Percentiles rank a stretch among this genome's conserved stretches.
Evolutionary conservation across 2,113 vertebrate genomes (phyloP).

Genomic region (Alexandromys fortis): DNA sequence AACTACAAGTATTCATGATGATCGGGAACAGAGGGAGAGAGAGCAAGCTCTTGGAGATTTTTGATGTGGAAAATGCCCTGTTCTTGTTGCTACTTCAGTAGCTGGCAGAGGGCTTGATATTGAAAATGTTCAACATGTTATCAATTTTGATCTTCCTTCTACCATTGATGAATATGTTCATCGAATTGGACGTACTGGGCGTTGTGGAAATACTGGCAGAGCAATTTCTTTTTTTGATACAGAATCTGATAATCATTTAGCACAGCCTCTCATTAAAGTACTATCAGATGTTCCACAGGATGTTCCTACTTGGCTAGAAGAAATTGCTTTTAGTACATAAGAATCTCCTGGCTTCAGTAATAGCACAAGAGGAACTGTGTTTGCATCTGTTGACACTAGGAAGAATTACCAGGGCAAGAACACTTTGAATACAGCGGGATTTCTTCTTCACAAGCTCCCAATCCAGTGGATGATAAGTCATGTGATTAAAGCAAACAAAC

Average conservation of each 20-base stretch:
- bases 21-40: constrained; percentile 93
- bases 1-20: constrained; percentile 96
- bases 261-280: constrained; percentile 89
- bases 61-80: constrained; percentile 90
- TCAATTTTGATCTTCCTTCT: constrained; percentile 95
- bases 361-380: constrained; percentile 74
- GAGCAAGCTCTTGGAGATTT: constrained; percentile 93
- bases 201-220: constrained; percentile 94
- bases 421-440: constrained; percentile 49
- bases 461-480: constrained; percentile 79
- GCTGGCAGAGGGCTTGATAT: constrained; percentile 96
- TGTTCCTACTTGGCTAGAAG: constrained; percentile 94
- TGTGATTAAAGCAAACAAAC: constrained; percentile 83
- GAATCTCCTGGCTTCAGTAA: constrained; percentile 72
- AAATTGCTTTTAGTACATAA: constrained; percentile 86
- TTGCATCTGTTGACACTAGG: constrained; percentile 86
- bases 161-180: constrained; percentile 96
- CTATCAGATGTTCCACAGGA: constrained; percentile 95
- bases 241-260: constrained; percentile 86
- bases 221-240: constrained; percentile 94
- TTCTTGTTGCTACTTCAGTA: constrained; percentile 96
- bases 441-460: constrained; percentile 62
- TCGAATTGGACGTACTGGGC: constrained; percentile 96
- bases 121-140: constrained; percentile 95
- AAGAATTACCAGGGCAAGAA: constrained; percentile 83